Percentiles rank a stretch among this genome's conserved stretches.
These are phyloP conservation scores for Marisa cornuarietis DNA, from an alignment of 1,140 invertebrate genomes.

Conservation along the genomic window DNA sequence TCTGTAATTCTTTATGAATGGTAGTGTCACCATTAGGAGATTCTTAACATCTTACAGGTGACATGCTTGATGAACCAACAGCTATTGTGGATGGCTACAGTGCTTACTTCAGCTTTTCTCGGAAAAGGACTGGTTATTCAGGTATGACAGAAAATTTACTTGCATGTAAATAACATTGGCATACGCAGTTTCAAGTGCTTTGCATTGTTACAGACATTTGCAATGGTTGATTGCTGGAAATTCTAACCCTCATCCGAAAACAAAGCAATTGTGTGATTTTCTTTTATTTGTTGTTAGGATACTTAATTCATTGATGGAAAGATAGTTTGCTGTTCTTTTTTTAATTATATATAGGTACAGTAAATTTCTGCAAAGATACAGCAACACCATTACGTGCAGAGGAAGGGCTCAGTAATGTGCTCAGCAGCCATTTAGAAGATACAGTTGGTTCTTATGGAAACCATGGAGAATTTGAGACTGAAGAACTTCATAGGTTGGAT, in stretches of 20 bases:
- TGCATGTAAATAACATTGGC: too few species aligned
- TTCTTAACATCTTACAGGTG: conserved; percentile 57
- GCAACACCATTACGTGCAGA: conserved; percentile 65
- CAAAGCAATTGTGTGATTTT: background rate
- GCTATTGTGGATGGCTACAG: conserved; percentile 68
- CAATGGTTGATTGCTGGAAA: background rate
- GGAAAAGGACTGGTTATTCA: conserved; percentile 68
- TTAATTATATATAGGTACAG: conserved; percentile 65
- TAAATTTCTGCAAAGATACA: conserved; percentile 66
- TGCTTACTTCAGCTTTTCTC: conserved; percentile 69
- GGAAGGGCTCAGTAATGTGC: conserved; percentile 65
- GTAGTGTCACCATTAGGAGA: too few species aligned
- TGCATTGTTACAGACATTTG: background rate
- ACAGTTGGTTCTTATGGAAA: conserved; percentile 60
- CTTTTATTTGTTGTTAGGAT: background rate
- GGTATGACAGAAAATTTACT: conserved; percentile 45
- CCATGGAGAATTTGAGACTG: conserved; percentile 50
- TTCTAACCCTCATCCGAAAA: background rate
- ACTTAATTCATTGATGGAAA: background rate
- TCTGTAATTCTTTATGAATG: too few species aligned
- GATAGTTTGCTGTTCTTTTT: conserved; percentile 7
- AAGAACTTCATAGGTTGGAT: conserved; percentile 65
- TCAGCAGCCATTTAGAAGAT: conserved; percentile 31
- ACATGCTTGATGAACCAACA: conserved; percentile 65
- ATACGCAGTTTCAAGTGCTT: too few species aligned